A percentile compares a stretch with the other conserved stretches of the same genome.
These are phyloP conservation scores for Crax fasciolata DNA, from an alignment of 2,797 vertebrate genomes.

Conservation along the genomic window DNA sequence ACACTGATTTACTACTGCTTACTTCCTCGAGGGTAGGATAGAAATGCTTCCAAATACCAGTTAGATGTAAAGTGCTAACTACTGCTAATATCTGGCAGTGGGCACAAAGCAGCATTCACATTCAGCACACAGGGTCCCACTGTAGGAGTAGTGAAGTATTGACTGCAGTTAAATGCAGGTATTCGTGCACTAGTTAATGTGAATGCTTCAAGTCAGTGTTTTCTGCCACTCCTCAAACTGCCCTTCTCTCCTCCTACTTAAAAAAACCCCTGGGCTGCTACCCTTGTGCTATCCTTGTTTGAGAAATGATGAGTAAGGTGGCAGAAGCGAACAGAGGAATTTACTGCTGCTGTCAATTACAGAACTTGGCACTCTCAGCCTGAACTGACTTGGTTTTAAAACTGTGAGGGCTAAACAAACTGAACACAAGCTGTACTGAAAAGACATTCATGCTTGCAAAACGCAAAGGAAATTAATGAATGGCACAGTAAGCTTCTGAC, in stretches of 20 bases:
- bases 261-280: neutral
- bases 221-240: neutral
- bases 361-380: slow-evolving; percentile 47
- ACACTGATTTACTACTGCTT: neutral
- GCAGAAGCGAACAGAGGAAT: neutral
- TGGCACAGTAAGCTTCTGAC: neutral
- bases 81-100: neutral
- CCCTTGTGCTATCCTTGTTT: slow-evolving; percentile 2
- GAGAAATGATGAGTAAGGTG: slow-evolving; percentile 57
- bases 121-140: neutral
- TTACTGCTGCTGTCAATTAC: slow-evolving; percentile 66
- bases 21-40: neutral
- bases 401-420: neutral
- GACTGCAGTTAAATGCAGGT: neutral
- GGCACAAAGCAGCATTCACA: neutral
- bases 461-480: neutral
- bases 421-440: neutral
- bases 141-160: neutral
- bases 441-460: neutral
- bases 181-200: neutral
- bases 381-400: slow-evolving; percentile 30
- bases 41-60: neutral
- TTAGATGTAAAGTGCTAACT: neutral
- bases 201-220: neutral
- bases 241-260: neutral